Evolutionary conservation across 2,888 invertebrate species (phyloP).

Genomic region (Tetramorium bicarinatum): DNA sequence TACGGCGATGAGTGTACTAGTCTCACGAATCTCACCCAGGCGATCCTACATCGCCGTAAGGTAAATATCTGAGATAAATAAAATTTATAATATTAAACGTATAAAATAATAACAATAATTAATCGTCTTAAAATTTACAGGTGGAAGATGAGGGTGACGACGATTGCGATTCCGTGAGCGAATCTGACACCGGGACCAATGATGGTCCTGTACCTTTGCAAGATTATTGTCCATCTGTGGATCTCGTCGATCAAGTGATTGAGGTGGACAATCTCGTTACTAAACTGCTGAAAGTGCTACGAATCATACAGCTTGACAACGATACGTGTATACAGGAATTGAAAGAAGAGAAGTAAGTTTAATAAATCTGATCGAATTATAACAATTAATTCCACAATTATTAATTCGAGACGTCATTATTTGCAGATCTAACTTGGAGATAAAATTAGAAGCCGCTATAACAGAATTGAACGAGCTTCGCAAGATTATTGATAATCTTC

Average conservation of each 20-base stretch:
- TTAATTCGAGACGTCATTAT: conserved; percentile 16
- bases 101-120: not conserved
- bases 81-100: not conserved
- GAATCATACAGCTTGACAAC: conserved; percentile 91
- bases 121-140: conserved; percentile 61
- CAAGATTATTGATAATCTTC: conserved; percentile 75
- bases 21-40: conserved; percentile 92
- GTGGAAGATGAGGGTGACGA: conserved; percentile 85
- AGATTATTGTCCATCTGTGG: conserved; percentile 88
- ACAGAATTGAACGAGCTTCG: conserved; percentile 79
- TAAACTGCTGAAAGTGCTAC: conserved; percentile 91
- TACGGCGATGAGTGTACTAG: conserved; percentile 88
- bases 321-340: conserved; percentile 90
- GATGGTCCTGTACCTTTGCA: conserved; percentile 84
- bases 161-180: conserved; percentile 84
- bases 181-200: conserved; percentile 87
- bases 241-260: conserved; percentile 91
- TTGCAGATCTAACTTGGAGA: conserved; percentile 82
- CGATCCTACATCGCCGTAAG: conserved; percentile 91
- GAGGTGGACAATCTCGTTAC: conserved; percentile 92
- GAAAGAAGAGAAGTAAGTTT: conserved; percentile 89
- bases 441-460: conserved; percentile 79
- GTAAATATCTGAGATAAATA: conserved; percentile 61
- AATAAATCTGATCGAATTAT: not conserved
- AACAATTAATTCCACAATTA: not conserved